A percentile compares a stretch with the other conserved stretches of the same genome.
These are phyloP conservation scores for Pterophyllum scalare DNA, from an alignment of 2,113 vertebrate genomes.

Conservation along the genomic window DNA sequence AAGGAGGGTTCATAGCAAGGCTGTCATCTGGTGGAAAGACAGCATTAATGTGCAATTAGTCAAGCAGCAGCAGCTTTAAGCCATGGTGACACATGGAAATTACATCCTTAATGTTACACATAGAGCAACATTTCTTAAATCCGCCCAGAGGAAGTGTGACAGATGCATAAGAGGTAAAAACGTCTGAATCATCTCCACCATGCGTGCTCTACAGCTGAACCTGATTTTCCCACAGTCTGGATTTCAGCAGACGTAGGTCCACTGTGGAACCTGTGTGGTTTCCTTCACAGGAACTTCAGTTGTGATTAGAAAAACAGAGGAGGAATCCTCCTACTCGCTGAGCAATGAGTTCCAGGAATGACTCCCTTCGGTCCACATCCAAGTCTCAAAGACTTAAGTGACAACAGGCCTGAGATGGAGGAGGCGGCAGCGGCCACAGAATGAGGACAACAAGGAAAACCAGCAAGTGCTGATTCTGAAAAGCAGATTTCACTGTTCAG, in stretches of 20 bases:
- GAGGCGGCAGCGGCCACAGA: slow-evolving; percentile 42
- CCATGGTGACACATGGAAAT: slow-evolving; percentile 7
- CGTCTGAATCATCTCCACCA: slow-evolving; percentile 21
- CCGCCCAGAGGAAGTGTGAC: slow-evolving; percentile 28
- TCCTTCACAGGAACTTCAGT: slow-evolving; percentile 54
- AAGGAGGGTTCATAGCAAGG: slow-evolving; percentile 95
- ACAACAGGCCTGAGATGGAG: slow-evolving; percentile 62
- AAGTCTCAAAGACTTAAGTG: slow-evolving; percentile 48
- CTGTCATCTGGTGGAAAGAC: slow-evolving; percentile 86
- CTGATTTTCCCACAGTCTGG: slow-evolving; percentile 74
- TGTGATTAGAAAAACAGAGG: slow-evolving; percentile 79
- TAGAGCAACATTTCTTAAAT: slow-evolving; percentile 5
- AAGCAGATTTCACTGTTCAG: neutral
- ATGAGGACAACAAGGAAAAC: neutral
- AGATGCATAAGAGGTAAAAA: slow-evolving; percentile 36
- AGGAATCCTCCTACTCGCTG: slow-evolving; percentile 74
- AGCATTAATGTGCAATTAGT: slow-evolving; percentile 32
- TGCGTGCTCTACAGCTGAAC: slow-evolving; percentile 39
- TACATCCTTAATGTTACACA: slow-evolving; percentile 13
- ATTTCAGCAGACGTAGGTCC: slow-evolving; percentile 50
- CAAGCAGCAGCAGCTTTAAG: slow-evolving; percentile 9
- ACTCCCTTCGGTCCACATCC: slow-evolving; percentile 61
- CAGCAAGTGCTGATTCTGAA: slow-evolving; percentile 2
- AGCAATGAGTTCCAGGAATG: slow-evolving; percentile 68
- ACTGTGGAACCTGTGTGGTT: slow-evolving; percentile 55